A percentile compares a stretch with the other conserved stretches of the same genome.
Evolutionary conservation across 2,113 vertebrate genomes (phyloP).

Genomic region (Ornithorhynchus anatinus): DNA sequence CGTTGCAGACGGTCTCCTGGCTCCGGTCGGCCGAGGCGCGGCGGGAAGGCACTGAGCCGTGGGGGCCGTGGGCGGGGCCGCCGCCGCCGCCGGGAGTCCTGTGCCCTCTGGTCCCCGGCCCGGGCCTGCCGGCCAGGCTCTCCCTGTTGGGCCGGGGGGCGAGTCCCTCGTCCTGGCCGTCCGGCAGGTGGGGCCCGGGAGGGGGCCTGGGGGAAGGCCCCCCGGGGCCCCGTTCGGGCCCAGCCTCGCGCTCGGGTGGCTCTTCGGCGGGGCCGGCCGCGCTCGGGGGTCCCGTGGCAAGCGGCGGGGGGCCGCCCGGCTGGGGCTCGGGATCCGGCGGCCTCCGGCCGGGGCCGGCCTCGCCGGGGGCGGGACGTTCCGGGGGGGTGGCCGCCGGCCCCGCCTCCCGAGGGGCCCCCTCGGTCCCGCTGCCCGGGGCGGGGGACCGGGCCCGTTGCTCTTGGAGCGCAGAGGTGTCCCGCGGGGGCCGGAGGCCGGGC

Average conservation of each 20-base stretch:
- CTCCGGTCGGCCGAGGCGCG: constrained; percentile 88
- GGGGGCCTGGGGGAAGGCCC: constrained; percentile 24
- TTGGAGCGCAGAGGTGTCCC: constrained; percentile 45
- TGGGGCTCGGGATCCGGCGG: constrained; percentile 43
- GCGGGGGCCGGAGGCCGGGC: constrained; percentile 7
- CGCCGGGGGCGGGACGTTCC: constrained; percentile 38
- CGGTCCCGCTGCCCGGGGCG: constrained; percentile 9
- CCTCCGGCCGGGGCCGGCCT: constrained; percentile 29
- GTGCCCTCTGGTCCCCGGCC: constrained; percentile 52
- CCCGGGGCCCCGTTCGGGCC: constrained; percentile 56
- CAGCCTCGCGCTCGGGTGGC: constrained; percentile 79
- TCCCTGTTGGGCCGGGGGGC: constrained; percentile 60
- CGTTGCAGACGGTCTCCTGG: constrained; percentile 79
- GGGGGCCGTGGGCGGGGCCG: too few species aligned
- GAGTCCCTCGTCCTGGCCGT: constrained; percentile 47
- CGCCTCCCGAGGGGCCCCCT: constrained; percentile 31
- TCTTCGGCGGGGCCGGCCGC: constrained; percentile 86
- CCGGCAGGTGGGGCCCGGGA: constrained; percentile 30
- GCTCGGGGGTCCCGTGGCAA: constrained; percentile 71
- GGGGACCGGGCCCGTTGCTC: constrained; percentile 6
- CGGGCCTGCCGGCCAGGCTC: constrained; percentile 58
- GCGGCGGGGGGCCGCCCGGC: constrained; percentile 34
- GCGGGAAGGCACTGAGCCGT: constrained; percentile 68
- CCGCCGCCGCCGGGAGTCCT: constrained; percentile 79
- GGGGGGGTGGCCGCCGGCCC: constrained; percentile 14